These are phyloP conservation scores for Macaca mulatta DNA, from an alignment of 2,113 vertebrate species.

Conservation along the genomic window DNA sequence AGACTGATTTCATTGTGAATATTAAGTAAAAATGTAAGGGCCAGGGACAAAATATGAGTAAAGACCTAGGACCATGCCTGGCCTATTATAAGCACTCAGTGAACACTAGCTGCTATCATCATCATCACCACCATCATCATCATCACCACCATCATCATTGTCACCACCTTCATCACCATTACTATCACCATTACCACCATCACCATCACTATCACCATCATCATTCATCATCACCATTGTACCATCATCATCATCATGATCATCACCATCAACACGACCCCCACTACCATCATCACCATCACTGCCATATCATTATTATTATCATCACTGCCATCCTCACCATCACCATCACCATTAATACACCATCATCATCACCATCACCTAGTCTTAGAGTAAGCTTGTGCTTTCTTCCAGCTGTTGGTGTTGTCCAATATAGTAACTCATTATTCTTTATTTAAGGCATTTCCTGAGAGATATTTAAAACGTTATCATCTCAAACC, in stretches of 20 bases:
- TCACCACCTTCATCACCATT: rapidly evolving
- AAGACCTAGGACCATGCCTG: background rate
- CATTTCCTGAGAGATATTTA: background rate
- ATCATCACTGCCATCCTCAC: rapidly evolving
- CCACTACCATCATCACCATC: rapidly evolving
- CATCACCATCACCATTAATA: rapidly evolving
- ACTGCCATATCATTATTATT: too few species aligned
- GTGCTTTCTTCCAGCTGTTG: background rate
- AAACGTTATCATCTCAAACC: too few species aligned
- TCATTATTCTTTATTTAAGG: background rate
- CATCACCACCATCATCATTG: rapidly evolving
- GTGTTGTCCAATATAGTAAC: background rate
- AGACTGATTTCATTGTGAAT: background rate
- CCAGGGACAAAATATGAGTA: background rate
- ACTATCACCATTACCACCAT: rapidly evolving
- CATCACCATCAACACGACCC: rapidly evolving
- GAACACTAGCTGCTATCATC: background rate
- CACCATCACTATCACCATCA: rapidly evolving
- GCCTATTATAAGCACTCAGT: background rate
- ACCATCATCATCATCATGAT: rapidly evolving
- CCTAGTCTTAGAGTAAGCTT: background rate
- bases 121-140: rapidly evolving
- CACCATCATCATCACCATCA: background rate
- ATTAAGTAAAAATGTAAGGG: background rate
- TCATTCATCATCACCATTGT: rapidly evolving